Evolutionary conservation across 1,140 invertebrate species (phyloP).

Genomic region (Calycopis cecrops): DNA sequence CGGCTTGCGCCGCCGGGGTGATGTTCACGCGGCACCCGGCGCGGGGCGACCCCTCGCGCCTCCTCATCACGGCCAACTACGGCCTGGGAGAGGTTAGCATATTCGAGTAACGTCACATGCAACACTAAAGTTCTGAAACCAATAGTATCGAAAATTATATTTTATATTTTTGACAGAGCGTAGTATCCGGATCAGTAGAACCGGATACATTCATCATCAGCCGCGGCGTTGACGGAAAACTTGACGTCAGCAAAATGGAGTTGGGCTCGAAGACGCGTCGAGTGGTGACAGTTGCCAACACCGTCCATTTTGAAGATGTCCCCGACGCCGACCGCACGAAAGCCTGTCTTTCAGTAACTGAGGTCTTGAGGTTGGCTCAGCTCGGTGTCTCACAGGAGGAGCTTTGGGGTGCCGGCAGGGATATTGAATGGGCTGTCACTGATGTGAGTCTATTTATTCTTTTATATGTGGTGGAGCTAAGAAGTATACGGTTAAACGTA

Average conservation of each 20-base stretch:
- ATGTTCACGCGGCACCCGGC: constrained; percentile 87
- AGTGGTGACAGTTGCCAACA: constrained; percentile 59
- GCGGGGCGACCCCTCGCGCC: constrained; percentile 78
- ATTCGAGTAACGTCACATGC: no score
- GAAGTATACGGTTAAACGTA: no score
- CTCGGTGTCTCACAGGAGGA: constrained; percentile 79
- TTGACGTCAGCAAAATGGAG: constrained; percentile 68
- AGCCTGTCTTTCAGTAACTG: constrained; percentile 73
- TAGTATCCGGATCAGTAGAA: constrained; percentile 84
- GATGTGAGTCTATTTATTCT: constrained; percentile 50
- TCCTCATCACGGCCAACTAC: constrained; percentile 87
- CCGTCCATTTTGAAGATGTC: constrained; percentile 55
- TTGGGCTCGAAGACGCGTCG: constrained; percentile 78
- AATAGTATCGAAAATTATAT: no score
- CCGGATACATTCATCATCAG: constrained; percentile 82
- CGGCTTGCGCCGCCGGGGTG: constrained; percentile 83
- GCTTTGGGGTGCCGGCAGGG: constrained; percentile 80
- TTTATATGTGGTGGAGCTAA: no score
- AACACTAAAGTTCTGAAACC: no score
- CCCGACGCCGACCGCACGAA: constrained; percentile 47
- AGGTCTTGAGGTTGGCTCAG: constrained; percentile 72
- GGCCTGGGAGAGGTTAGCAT: constrained; percentile 82
- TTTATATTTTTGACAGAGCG: constrained; percentile 78
- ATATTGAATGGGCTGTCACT: constrained; percentile 85
- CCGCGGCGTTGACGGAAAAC: constrained; percentile 61